Base-by-base conservation (phyloP, 2,797 vertebrate genomes). In the Lithobates sylvaticus region DNA sequence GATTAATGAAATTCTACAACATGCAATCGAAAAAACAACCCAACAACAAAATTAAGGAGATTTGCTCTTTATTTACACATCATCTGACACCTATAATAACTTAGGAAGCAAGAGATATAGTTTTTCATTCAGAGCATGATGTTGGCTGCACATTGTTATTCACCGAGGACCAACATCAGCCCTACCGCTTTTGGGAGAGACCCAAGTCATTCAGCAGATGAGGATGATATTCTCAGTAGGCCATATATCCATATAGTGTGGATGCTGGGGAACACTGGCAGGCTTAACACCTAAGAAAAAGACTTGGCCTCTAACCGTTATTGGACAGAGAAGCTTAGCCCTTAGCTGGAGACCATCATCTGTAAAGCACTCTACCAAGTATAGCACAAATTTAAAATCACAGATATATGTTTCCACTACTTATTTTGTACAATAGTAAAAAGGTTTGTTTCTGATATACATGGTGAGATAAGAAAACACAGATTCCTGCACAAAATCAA, bases 41-140 rank as follows among this genome's bases (percentile, higher is more conserved):
- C 34, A 10, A 74, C 54, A 86, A 29, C 4, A 71, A 39, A 78
- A 44, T n/a, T 61, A 54, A n/a, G 67, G 67, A 42, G 72, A 81
- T 74, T 80, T 73, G 78, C 65, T 85, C 69, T 84, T 77, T 84
- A 81, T 86, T 82, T 88, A 85, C 80, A 84, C 23, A 84, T 83
- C 70, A 69, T 61, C 27, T 79, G 70, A 50, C 50, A 80, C 36
- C 5, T 44, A 18, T 83, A 77, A 77, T 84, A 79, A 79, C 69
- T 76, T 80, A 69, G 74, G 79, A 54, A 78, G 74, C 61, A 76
- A 73, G 67, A 76, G 69, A 29, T n/a, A 70, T 74, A 50, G 78
- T 15, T 39, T 18, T 74, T 36, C 36, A 27, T 23, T 67, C 16
- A 42, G 32, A 61, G 29, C 82, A 50, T 54, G 50, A 73, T 67